Conservation (phyloP, 2,113 vertebrate species). For the Odontesthes bonariensis region DNA sequence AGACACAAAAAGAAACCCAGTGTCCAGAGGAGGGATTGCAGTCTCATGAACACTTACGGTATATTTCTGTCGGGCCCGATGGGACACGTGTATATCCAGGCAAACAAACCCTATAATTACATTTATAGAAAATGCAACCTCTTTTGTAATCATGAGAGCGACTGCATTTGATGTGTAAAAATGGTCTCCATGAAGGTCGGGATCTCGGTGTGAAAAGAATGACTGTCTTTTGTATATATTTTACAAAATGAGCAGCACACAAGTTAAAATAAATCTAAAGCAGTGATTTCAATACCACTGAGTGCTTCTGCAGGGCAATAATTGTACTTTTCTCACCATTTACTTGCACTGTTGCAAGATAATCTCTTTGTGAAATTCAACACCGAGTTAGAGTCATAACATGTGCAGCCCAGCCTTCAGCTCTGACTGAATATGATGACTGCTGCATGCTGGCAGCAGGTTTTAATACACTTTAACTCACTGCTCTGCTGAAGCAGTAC, state of each 20-base stretch:
- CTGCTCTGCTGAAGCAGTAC: conserved; percentile 37
- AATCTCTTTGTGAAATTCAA: conserved; percentile 17
- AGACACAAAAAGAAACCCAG: too few relatives aligned
- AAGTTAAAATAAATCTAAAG: background rate
- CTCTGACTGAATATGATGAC: conserved; percentile 21
- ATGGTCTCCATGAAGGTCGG: too few relatives aligned
- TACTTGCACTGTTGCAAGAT: conserved; percentile 4
- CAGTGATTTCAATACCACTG: background rate
- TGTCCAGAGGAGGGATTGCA: too few relatives aligned
- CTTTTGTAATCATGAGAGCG: too few relatives aligned
- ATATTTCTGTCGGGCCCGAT: too few relatives aligned
- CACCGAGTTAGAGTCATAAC: conserved; percentile 1
- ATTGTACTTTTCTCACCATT: background rate
- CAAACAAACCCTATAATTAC: too few relatives aligned
- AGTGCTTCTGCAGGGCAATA: background rate
- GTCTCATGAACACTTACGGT: too few relatives aligned
- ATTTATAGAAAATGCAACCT: too few relatives aligned
- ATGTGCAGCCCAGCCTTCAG: conserved; percentile 9
- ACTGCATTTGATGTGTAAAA: too few relatives aligned
- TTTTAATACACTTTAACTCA: conserved; percentile 65
- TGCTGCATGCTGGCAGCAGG: conserved; percentile 37
- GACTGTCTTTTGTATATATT: too few relatives aligned
- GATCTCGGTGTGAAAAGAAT: too few relatives aligned
- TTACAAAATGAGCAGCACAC: background rate
- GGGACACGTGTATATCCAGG: too few relatives aligned